Evolutionary conservation across 2,113 vertebrate genomes (phyloP).

Genomic region (Microcebus murinus): DNA sequence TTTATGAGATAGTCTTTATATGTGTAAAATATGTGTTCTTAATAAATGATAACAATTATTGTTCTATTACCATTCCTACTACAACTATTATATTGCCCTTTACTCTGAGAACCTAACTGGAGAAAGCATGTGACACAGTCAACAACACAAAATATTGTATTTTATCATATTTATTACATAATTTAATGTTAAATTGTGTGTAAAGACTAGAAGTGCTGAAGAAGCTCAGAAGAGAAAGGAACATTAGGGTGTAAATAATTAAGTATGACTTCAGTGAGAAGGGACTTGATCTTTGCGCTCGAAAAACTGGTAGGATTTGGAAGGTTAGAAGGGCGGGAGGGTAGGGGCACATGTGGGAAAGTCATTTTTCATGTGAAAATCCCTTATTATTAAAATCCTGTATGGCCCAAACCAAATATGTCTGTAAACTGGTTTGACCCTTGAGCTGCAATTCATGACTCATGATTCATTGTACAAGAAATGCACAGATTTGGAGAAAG

Average conservation of each 20-base stretch:
- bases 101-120: not conserved
- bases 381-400: not conserved
- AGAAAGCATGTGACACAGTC: not conserved
- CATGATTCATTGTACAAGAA: not conserved
- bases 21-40: not conserved
- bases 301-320: not conserved
- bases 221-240: not conserved
- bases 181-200: not conserved
- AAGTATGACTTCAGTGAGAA: not conserved
- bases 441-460: not conserved
- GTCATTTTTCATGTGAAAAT: slow-evolving; percentile 23
- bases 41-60: not conserved
- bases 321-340: not conserved
- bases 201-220: not conserved
- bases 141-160: not conserved
- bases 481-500: slow-evolving; percentile 28
- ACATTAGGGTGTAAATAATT: not conserved
- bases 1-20: not conserved
- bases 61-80: not conserved
- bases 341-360: not conserved
- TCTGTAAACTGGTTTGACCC: not conserved
- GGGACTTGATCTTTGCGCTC: not conserved
- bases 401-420: not conserved
- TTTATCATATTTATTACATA: not conserved
- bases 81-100: not conserved